Evolutionary conservation across 2,888 invertebrate genomes (phyloP), one percentile per base, ranked within the genome.

Genomic region (Tethea ocularis): DNA sequence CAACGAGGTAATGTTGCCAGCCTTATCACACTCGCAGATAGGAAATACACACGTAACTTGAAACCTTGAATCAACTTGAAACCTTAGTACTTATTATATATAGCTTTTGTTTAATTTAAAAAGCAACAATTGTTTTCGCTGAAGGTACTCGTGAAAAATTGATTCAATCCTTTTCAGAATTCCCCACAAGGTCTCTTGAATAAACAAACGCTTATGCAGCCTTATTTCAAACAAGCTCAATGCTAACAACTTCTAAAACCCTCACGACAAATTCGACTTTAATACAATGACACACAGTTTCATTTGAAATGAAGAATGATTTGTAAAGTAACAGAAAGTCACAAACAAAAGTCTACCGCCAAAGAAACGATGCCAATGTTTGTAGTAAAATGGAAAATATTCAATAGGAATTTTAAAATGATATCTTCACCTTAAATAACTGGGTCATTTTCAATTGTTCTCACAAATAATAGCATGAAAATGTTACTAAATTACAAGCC

Each of bases 101-200:
- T 41, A 17, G n/a, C 20, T 46, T 46, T 46, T 46, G 46, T 46
- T 46, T 46, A 1, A 46, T 63, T 69, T 59, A 71, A 66, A 72
- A 33, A 59, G 62, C 59, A 60, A 60, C 41, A 62, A 62, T 57
- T 56, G 26, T 66, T 67, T 66, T 66, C 57, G 56, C 22, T 59
- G 58, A 53, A 24, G 51, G 61, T 52, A 58, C 22, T 51, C 57
- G 58, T 74, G 66, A 73, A 73, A 77, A 72, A 74, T 74, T 66
- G 57, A 75, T 73, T 67, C 71, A 73, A 74, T 75, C 71, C 72
- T 71, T 79, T 77, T 71, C 66, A 75, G 53, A 71, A 75, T 69
- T 71, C 64, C 58, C 61, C 73, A 55, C 63, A 67, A 70, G 66
- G 62, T 69, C 72, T 73, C 63, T 68, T 77, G 75, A 80, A 82